Evolutionary conservation across 2,888 invertebrate species (phyloP), one percentile per base, ranked within the genome.

Genomic region (Ditylenchus weischeri): DNA sequence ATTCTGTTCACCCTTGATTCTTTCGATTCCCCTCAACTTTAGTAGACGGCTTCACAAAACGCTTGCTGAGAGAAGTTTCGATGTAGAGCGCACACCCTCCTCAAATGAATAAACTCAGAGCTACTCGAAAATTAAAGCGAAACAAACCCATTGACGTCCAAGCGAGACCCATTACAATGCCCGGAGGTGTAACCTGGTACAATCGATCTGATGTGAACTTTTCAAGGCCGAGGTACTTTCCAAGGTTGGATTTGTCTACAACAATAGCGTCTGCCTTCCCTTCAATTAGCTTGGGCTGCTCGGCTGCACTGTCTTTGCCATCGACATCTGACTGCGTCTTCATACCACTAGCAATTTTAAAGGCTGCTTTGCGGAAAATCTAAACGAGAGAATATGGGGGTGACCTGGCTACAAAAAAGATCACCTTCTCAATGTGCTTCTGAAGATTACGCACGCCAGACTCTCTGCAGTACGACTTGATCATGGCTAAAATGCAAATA

Each of bases 391-490:
- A n/a, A 43, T 58, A 38, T 36, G 50, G 57, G 29, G 68, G 51
- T 51, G 15, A 43, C 11, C 15, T 13, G 13, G 7, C 29, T 10
- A 7, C 29, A 29, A 29, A 29, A 4, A 29, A n/a, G n/a, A n/a
- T n/a, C 80, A 91, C 91, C 88, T 96, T 96, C 84, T 98, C 98
- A 69, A 99, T 92, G 72, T 96, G 95, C 84, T 98, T 98, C 86
- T 96, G 95, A 68, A 98, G 86, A 86, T 94, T 96, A 80, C 98
- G 86, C 0, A 98, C 98, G 0, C 98, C 98, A 66, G 93, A 93
- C 85, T 98, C 98, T 0, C 98, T 87, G 83, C 96, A 98, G 85
- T 98, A 99, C 62, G 89, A 89, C 81, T 89, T 90, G 75, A 98
- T 95, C 38, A 99, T 87, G 0, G 88, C 54, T 54, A 6, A 51